Evolutionary conservation across 2,888 invertebrate species (phyloP).

Genomic region (Ligdia adustata): DNA sequence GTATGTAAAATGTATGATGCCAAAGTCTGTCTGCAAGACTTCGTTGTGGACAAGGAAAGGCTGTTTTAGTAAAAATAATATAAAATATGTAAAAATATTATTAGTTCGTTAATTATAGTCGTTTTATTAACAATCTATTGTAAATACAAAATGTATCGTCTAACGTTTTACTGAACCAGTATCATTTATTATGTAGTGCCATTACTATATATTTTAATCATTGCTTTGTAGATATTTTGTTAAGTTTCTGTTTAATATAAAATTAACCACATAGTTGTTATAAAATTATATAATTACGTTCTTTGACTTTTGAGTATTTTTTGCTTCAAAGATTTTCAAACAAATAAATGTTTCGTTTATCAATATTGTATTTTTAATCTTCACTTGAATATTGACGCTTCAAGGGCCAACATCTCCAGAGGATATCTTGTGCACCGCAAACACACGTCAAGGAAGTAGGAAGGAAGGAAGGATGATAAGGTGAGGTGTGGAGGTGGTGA

Average conservation of each 20-base stretch:
- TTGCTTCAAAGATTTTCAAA: slow-evolving; percentile 5
- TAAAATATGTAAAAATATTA: neutral
- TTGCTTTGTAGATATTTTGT: slow-evolving; percentile 7
- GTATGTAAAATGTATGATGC: slow-evolving; percentile 10
- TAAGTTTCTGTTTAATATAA: neutral
- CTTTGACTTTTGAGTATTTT: no score
- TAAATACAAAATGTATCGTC: neutral
- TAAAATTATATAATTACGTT: no score
- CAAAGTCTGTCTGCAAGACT: slow-evolving; percentile 18
- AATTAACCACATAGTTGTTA: neutral
- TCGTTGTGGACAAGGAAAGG: slow-evolving; percentile 7
- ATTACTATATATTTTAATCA: slow-evolving; percentile 10
- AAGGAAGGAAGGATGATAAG: no score
- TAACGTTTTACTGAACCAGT: neutral
- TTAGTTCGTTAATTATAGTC: no score
- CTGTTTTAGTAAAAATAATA: slow-evolving; percentile 1
- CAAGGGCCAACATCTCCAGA: no score
- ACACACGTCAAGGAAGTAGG: no score
- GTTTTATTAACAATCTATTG: neutral
- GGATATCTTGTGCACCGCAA: no score
- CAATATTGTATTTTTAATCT: no score
- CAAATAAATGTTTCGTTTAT: neutral
- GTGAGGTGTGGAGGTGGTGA: no score
- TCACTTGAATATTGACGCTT: no score
- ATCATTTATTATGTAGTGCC: slow-evolving; percentile 10